phyloP scores from a whole-genome alignment of 2,797 vertebrate genomes.

The Hemitrygon akajei region DNA sequence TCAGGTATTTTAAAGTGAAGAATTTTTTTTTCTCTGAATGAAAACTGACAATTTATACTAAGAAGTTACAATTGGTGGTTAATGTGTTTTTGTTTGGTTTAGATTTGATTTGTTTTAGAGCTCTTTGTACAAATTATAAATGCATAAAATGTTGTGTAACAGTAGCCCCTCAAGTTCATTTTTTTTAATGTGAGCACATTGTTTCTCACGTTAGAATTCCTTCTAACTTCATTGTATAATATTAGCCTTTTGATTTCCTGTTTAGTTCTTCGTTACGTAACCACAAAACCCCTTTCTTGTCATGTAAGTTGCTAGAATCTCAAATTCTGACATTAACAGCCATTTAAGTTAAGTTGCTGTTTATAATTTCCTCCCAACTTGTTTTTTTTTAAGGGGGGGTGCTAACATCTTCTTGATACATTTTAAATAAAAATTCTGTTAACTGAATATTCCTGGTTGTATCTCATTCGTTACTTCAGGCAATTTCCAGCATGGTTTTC shows the following conservation, averaged over 20 bases:
- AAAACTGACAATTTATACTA: slow-evolving; percentile 23
- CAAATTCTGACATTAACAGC: not conserved
- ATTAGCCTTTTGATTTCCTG: not conserved
- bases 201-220: not conserved
- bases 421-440: not conserved
- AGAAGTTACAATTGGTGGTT: not conserved
- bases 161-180: no score
- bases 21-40: not conserved
- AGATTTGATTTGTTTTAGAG: not conserved
- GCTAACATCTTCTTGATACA: not conserved
- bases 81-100: not conserved
- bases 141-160: not conserved
- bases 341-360: not conserved
- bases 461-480: not conserved
- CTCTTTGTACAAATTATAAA: not conserved
- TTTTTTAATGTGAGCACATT: not conserved
- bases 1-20: slow-evolving; percentile 61
- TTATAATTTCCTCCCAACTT: not conserved
- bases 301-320: not conserved
- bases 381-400: not conserved
- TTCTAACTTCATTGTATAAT: not conserved
- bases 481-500: not conserved
- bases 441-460: not conserved
- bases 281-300: not conserved
- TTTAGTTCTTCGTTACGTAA: not conserved